Conservation (phyloP, 2,888 invertebrate genomes). For the Ditylenchus weischeri region DNA sequence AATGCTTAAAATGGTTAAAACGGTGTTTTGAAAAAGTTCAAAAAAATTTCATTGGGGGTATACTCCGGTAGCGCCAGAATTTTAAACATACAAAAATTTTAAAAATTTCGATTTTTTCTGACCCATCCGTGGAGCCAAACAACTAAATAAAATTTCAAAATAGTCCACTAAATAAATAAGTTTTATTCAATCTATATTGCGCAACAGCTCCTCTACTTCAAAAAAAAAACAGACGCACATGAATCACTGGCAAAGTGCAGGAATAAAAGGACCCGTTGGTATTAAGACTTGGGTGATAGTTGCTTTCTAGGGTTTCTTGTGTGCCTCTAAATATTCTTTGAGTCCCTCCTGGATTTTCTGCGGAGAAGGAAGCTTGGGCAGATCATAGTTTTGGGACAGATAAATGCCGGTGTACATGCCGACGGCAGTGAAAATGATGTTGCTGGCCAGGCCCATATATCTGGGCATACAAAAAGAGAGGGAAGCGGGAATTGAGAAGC, state of each 20-base stretch:
- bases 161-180: background rate
- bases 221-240: background rate
- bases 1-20: too few relatives aligned
- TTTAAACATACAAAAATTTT: too few relatives aligned
- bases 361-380: constrained; percentile 28
- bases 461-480: background rate
- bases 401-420: constrained; percentile 34
- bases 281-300: too few relatives aligned
- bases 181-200: constrained; percentile 6
- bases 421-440: constrained; percentile 27
- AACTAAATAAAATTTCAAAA: too few relatives aligned
- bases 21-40: too few relatives aligned
- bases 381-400: constrained; percentile 37
- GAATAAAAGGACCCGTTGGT: background rate
- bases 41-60: too few relatives aligned
- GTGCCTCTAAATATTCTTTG: constrained; percentile 6
- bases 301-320: constrained; percentile 1
- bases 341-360: background rate
- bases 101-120: too few relatives aligned
- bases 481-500: background rate
- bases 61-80: too few relatives aligned
- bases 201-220: background rate
- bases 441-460: constrained; percentile 19
- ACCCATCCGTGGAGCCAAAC: too few relatives aligned
- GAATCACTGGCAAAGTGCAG: too few relatives aligned